Base-by-base conservation (phyloP, 37 sponge, comb jelly and placozoan genomes). In the Theonella swinhoei region DNA sequence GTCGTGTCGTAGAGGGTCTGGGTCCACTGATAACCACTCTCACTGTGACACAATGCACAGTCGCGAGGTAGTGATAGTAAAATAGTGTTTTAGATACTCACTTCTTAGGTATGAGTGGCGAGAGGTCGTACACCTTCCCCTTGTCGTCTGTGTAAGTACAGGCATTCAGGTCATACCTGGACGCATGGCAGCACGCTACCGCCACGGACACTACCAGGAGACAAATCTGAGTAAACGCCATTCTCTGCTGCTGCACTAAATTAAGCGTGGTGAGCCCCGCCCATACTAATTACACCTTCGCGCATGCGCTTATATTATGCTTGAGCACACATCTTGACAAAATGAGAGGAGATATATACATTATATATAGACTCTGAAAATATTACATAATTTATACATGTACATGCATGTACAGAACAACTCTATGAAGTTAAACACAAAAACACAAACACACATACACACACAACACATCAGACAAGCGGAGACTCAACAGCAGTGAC, bases 41-140 rank as follows among this genome's bases (percentile, higher is more conserved):
- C 82, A 59, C 82, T 81, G 60, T 33, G 41, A 25, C 39, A 29
- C 39, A 25, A 39, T 58, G 60, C 60, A n/a, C 54, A 14, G 14
- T 47, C 7, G 54, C 54, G 11, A 47, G 11, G 54, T 47, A 47
- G 54, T 7, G 7, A 17, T 47, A 47, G 54, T 14, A 47, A 47
- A 47, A 47, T 47, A 14, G 11, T 17, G 54, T 17, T 47, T 47
- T 47, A 47, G 54, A 47, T 14, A 72, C 63, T 47, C 61, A 82
- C 82, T 32, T 61, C 1, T 11, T 70, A 4, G 82, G 70, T n/a
- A 82, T 82, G 40, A 88, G 78, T 1, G 83, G 83, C 8, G 83
- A 83, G 28, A 89, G 72, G 42, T 89, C 89, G 59, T 62, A 83
- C 20, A 60, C 41, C 42, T 83, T 83, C 39, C 83, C 83, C 1